Percentiles rank a stretch among this genome's conserved stretches.
These are phyloP conservation scores for Leucophenga varia DNA, from an alignment of 1,140 invertebrate genomes.

Conservation along the genomic window DNA sequence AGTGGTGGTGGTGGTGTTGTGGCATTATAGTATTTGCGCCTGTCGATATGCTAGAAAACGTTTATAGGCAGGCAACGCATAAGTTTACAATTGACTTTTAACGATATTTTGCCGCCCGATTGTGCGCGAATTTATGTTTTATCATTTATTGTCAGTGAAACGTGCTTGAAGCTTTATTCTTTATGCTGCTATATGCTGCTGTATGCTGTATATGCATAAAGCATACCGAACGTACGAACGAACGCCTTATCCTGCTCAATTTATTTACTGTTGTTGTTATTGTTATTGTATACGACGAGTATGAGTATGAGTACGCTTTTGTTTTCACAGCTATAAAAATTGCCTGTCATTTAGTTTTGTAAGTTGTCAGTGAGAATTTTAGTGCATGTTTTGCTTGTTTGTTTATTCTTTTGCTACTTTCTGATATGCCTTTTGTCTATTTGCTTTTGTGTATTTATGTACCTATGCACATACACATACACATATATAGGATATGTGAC, in stretches of 20 bases:
- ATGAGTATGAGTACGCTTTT: slow-evolving; percentile 51
- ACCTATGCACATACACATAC: not conserved
- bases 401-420: too few relatives aligned
- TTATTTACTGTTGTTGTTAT: slow-evolving; percentile 16
- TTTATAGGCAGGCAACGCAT: too few relatives aligned
- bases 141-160: slow-evolving; percentile 54
- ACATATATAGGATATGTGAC: not conserved
- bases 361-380: too few relatives aligned
- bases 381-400: too few relatives aligned
- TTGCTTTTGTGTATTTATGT: too few relatives aligned
- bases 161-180: slow-evolving; percentile 23
- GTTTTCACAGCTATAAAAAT: slow-evolving; percentile 52
- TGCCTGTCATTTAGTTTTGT: slow-evolving; percentile 44
- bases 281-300: slow-evolving; percentile 3
- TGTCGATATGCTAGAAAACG: too few relatives aligned
- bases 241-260: too few relatives aligned
- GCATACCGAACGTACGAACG: too few relatives aligned
- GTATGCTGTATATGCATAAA: too few relatives aligned
- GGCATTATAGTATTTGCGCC: too few relatives aligned
- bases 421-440: too few relatives aligned
- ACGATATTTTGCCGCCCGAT: slow-evolving; percentile 26
- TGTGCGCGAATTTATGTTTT: slow-evolving; percentile 47
- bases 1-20: not conserved
- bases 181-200: not conserved
- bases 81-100: slow-evolving; percentile 55